Conservation (phyloP, 2,888 invertebrate species). For the Clivina fossor region DNA sequence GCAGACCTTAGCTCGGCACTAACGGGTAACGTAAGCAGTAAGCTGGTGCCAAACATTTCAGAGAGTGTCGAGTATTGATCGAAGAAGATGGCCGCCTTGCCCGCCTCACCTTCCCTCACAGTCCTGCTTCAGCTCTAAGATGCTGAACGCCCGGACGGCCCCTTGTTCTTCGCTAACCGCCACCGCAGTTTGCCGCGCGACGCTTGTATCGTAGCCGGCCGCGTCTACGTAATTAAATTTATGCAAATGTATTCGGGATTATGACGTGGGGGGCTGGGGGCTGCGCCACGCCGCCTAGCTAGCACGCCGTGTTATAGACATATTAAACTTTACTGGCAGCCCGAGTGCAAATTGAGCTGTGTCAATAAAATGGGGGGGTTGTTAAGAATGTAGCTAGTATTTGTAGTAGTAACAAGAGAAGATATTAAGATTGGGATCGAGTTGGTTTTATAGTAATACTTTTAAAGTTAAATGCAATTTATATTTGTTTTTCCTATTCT, state of each 20-base stretch:
- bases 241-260: slow-evolving; percentile 46
- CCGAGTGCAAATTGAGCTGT: slow-evolving; percentile 18
- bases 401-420: neutral
- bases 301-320: slow-evolving; percentile 32
- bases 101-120: neutral
- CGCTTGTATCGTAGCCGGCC: neutral
- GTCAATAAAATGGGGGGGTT: slow-evolving; percentile 20
- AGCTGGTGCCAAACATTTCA: too few relatives aligned
- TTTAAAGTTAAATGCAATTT: too few relatives aligned
- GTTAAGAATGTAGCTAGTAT: slow-evolving; percentile 3
- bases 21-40: too few relatives aligned
- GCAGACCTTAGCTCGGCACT: neutral
- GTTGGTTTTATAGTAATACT: too few relatives aligned
- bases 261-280: slow-evolving; percentile 34
- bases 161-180: slow-evolving; percentile 8
- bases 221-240: slow-evolving; percentile 44
- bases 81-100: slow-evolving; percentile 30
- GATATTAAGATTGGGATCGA: too few relatives aligned
- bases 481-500: too few relatives aligned
- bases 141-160: too few relatives aligned
- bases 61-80: slow-evolving; percentile 32
- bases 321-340: slow-evolving; percentile 27
- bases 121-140: slow-evolving; percentile 13
- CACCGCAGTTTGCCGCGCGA: neutral
- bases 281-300: too few relatives aligned